A percentile compares a stretch with the other conserved stretches of the same genome.
Conservation (phyloP, 2,888 invertebrate genomes). For the Athalia circularis region DNA sequence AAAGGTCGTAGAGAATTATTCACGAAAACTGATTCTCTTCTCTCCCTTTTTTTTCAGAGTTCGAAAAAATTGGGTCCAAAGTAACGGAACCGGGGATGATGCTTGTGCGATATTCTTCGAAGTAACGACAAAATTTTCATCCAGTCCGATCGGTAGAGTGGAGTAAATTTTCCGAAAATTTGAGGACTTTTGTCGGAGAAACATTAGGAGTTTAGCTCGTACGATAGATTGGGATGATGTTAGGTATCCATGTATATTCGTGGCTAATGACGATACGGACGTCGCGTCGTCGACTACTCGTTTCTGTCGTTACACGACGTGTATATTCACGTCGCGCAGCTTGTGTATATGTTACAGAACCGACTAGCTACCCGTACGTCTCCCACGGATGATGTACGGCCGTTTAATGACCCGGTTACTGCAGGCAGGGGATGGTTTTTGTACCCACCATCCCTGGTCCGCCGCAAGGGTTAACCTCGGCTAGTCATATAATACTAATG, state of each 20-base stretch:
- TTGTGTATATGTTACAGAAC: not conserved
- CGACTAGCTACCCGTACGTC: conserved; percentile 49
- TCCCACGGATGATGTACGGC: conserved; percentile 70
- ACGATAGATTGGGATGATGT: not conserved
- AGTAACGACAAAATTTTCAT: too few species aligned
- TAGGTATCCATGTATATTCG: conserved; percentile 49
- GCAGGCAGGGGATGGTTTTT: conserved; percentile 62
- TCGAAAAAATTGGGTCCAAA: too few species aligned
- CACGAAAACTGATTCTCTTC: too few species aligned
- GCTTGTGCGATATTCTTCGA: too few species aligned
- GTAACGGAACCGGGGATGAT: too few species aligned
- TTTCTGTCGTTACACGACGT: conserved; percentile 25
- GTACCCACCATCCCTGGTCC: conserved; percentile 34
- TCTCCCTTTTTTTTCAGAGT: too few species aligned
- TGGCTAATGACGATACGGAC: conserved; percentile 59
- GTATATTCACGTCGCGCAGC: not conserved
- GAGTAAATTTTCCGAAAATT: too few species aligned
- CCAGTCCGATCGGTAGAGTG: too few species aligned
- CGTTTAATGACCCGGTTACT: conserved; percentile 72
- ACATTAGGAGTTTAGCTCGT: too few species aligned
- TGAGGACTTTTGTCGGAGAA: too few species aligned
- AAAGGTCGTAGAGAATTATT: too few species aligned
- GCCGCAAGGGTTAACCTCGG: conserved; percentile 60
- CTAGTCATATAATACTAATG: not conserved
- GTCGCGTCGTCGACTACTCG: not conserved